A percentile compares a stretch with the other conserved stretches of the same genome.
These are phyloP conservation scores for Porites evermanni DNA, from an alignment of 92 coral and sea anemone species.

Conservation along the genomic window DNA sequence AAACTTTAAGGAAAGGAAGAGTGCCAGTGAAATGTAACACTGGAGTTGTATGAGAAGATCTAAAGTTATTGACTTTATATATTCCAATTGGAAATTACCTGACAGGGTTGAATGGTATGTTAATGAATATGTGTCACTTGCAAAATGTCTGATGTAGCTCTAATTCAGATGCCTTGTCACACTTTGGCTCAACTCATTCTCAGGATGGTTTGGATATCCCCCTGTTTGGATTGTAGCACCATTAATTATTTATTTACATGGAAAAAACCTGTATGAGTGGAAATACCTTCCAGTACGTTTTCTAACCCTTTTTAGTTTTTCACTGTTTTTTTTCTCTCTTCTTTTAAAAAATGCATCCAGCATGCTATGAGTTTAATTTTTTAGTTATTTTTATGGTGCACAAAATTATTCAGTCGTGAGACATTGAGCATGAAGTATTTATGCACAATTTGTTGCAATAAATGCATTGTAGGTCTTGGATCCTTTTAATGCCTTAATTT, in stretches of 20 bases:
- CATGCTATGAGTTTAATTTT: not conserved
- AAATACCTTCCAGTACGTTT: not conserved
- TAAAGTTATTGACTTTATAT: not conserved
- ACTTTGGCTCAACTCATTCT: not conserved
- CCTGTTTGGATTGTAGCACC: conserved; percentile 3
- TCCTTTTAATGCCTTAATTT: too few species aligned
- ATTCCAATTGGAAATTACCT: not conserved
- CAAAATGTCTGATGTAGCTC: not conserved
- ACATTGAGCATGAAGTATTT: conserved; percentile 37
- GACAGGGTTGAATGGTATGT: not conserved
- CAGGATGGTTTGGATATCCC: conserved; percentile 20
- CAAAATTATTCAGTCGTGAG: not conserved
- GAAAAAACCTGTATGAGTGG: not conserved
- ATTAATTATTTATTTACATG: conserved; percentile 22
- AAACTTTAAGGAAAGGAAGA: not conserved
- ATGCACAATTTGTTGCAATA: conserved; percentile 8
- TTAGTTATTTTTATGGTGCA: not conserved
- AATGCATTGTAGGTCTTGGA: not conserved
- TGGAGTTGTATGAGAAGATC: not conserved
- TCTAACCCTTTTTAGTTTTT: not conserved
- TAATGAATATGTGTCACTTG: not conserved
- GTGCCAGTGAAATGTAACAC: not conserved
- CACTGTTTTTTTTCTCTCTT: not conserved
- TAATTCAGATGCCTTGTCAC: not conserved
- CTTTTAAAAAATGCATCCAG: not conserved